Evolutionary conservation across 1,140 invertebrate genomes (phyloP), one percentile per base, ranked within the genome.

Genomic region (Procambarus clarkii): DNA sequence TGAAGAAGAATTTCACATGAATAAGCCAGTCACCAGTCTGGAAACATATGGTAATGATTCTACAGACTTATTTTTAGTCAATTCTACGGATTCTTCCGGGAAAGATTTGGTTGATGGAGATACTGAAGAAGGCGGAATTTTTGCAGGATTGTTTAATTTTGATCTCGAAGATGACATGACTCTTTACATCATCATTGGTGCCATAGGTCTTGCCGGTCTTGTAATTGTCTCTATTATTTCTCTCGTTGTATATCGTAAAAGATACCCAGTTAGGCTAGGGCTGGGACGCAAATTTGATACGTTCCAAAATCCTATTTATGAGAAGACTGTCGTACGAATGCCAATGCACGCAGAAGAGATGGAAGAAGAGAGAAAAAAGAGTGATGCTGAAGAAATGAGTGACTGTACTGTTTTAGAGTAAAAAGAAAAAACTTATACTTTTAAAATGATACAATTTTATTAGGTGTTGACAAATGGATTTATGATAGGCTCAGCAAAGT

Each of bases 241-340:
- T 46, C 71, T 92, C 4, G 69, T 92, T 21, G 44, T 93, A 76
- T 94, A 94, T 85, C 91, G 94, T 3, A 93, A 93, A 58, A 94
- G 93, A 76, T 94, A 94, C 88, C 94, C 94, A 3, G 94, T 94
- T 13, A 88, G 94, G 69, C 94, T 94, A 93, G 93, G 93, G 0
- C 88, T 95, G 11, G 94, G 94, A 18, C 88, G 94, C 34, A 94
- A 94, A 46, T 95, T 95, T 92, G 94, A 92, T 60, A 94, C 94
- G 34, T 94, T 95, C 89, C 94, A 94, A 54, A 95, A 95, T 86
- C 94, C 94, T 13, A 93, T 93, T 46, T 95, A 94, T 80, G 92
- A 90, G 77, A 93, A 93, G 83, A 92, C 84, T 34, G 92, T 93
- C 0, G 92, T 93, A 48, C 46, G 88, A n/a, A 85, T 93, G 81